A percentile compares a stretch with the other conserved stretches of the same genome.
Conservation (phyloP, 2,113 vertebrate genomes). For the Cinclus mexicanus region DNA sequence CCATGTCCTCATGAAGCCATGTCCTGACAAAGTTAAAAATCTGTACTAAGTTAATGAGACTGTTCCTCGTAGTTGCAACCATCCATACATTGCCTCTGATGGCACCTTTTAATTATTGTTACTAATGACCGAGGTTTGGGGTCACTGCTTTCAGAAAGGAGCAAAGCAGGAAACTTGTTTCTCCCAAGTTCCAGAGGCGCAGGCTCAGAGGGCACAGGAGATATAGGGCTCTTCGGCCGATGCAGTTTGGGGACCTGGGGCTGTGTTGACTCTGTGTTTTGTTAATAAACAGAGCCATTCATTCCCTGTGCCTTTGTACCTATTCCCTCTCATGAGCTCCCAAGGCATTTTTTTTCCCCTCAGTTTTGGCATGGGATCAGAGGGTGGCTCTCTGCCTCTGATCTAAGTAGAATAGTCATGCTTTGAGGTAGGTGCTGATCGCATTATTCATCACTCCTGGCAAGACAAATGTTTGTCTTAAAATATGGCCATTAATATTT, state of each 20-base stretch:
- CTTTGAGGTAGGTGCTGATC: not conserved
- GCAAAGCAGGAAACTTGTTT: constrained; percentile 55
- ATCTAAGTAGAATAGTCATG: constrained; percentile 1
- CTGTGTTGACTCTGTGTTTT: not conserved
- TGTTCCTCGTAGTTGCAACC: constrained; percentile 71
- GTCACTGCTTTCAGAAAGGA: constrained; percentile 65
- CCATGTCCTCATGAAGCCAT: constrained; percentile 51
- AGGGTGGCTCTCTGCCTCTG: not conserved
- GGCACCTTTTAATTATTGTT: constrained; percentile 77
- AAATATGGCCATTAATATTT: constrained; percentile 21
- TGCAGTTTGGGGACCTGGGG: rapidly evolving
- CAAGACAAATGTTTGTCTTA: constrained; percentile 50
- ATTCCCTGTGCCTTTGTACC: not conserved
- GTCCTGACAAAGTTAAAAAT: constrained; percentile 73
- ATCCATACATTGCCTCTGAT: constrained; percentile 67
- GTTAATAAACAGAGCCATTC: not conserved
- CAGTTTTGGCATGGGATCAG: not conserved
- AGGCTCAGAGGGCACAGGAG: not conserved
- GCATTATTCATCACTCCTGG: constrained; percentile 40
- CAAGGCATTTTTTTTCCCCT: not conserved
- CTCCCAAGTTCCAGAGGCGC: not conserved
- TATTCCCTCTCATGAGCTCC: not conserved
- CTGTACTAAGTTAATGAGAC: constrained; percentile 74
- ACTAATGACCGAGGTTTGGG: constrained; percentile 71
- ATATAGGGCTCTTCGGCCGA: not conserved